Base-by-base conservation (phyloP, 2,797 vertebrate genomes). In the Acomys russatus region DNA sequence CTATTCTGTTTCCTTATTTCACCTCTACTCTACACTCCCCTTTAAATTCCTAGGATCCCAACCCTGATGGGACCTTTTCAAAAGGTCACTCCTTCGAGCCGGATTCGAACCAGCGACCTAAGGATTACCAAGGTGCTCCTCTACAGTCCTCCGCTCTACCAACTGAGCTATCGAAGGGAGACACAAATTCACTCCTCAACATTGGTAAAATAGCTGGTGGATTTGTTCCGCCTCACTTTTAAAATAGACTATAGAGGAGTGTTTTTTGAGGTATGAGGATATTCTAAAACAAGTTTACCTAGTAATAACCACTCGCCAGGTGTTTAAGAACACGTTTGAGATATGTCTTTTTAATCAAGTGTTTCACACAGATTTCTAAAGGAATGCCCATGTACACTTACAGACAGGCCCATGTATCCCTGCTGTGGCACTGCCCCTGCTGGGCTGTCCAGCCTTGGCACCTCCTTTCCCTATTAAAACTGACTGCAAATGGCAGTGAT, bases 91-190 rank as follows among this genome's bases (percentile, higher is more conserved):
- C 97, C 97, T 98, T 96, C 92, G 96, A 97, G 98, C 98, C 98
- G 98, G 98, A 98, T 96, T 98, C 97, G 98, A 98, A 98, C 98
- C 98, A 98, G 98, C 98, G 98, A 98, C 98, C 98, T 98, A 98
- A 98, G 98, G 98, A 98, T 98, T 0, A 0, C 98, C 0, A 9
- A 0, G 0, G 0, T 0, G 11, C 0, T 0, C 0, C 38, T 0
- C 98, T 98, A 98, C 98, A 98, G 98, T 98, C 98, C 98, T 98
- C 98, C 98, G 98, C 98, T 98, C 98, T 98, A 98, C 98, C 98
- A 98, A 97, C 98, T 98, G 98, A 98, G 98, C 98, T 98, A 98
- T 97, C 98, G 98, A 98, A 98, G 98, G 98, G 91, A 0, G 0
- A 0, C 0, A 0, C 0, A 0, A 0, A 0, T 0, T 0, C 0